Conservation (phyloP, 2,113 vertebrate species). For the Vidua chalybeata region DNA sequence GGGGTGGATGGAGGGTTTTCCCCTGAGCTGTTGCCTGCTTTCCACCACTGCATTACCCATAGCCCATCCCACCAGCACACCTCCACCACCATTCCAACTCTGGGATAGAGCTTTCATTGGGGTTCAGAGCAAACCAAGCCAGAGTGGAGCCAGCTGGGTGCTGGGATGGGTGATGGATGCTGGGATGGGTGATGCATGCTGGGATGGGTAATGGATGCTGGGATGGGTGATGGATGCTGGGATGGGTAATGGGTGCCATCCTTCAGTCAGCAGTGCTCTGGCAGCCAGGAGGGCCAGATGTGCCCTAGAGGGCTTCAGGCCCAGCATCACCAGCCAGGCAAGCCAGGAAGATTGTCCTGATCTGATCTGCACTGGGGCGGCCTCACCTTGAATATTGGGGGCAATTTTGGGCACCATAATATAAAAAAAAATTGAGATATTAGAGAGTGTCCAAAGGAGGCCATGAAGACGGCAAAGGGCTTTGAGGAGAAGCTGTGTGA, state of each 20-base stretch:
- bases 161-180: background rate
- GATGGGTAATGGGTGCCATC: background rate
- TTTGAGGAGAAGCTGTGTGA: background rate
- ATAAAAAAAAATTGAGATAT: background rate
- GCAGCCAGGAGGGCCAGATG: background rate
- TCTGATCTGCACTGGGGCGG: rapidly evolving
- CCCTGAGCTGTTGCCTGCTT: background rate
- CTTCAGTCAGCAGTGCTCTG: background rate
- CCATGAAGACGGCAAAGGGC: background rate
- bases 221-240: too few species aligned
- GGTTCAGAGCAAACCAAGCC: background rate
- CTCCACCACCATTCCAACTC: background rate
- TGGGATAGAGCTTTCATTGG: background rate
- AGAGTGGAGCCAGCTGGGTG: rapidly evolving
- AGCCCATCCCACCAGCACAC: background rate
- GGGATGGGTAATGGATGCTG: background rate
- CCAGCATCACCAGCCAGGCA: background rate
- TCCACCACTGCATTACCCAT: rapidly evolving
- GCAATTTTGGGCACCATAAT: background rate
- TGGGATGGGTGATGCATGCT: too few species aligned
- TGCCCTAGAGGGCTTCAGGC: background rate
- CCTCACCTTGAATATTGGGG: background rate
- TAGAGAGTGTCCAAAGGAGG: background rate
- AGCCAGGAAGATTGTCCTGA: background rate
- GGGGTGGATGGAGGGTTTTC: background rate